phyloP scores from a whole-genome alignment of 1,140 invertebrate species.

The Diorhabda sublineata region DNA sequence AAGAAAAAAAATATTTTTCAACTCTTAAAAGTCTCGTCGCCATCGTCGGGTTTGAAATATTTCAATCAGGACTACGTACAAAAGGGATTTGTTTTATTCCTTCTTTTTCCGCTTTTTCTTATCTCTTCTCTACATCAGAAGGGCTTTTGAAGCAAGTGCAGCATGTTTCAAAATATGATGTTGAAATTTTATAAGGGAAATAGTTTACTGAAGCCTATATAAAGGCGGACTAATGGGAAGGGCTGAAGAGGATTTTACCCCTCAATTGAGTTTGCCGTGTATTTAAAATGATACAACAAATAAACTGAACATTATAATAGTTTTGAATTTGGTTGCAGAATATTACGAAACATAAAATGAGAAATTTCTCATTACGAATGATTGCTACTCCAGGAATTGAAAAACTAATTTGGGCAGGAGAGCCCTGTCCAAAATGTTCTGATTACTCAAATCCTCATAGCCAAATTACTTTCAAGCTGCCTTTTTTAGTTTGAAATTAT shows the following conservation, averaged over 20 bases:
- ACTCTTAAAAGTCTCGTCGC: conserved; percentile 4
- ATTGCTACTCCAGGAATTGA: too few species aligned
- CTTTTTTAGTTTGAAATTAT: too few species aligned
- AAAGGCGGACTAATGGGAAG: not conserved
- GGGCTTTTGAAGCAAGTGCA: conserved; percentile 11
- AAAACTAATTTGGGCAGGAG: too few species aligned
- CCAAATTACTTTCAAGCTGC: too few species aligned
- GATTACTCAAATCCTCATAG: too few species aligned
- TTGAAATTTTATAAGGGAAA: conserved; percentile 15
- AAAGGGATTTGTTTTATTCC: conserved; percentile 14
- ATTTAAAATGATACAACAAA: too few species aligned
- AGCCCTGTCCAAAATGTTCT: too few species aligned
- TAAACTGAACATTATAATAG: too few species aligned
- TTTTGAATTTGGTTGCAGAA: too few species aligned
- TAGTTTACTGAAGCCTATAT: conserved; percentile 9
- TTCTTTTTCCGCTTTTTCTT: conserved; percentile 13
- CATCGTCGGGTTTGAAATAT: conserved; percentile 1
- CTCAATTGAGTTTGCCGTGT: too few species aligned
- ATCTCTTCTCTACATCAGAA: conserved; percentile 14
- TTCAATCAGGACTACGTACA: conserved; percentile 10
- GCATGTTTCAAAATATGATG: conserved; percentile 14
- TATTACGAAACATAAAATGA: too few species aligned
- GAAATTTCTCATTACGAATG: too few species aligned
- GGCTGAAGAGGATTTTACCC: not conserved
- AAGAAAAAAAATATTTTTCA: conserved; percentile 13